phyloP scores from a whole-genome alignment of 2,888 invertebrate species.

The Eumerus sabulonum region DNA sequence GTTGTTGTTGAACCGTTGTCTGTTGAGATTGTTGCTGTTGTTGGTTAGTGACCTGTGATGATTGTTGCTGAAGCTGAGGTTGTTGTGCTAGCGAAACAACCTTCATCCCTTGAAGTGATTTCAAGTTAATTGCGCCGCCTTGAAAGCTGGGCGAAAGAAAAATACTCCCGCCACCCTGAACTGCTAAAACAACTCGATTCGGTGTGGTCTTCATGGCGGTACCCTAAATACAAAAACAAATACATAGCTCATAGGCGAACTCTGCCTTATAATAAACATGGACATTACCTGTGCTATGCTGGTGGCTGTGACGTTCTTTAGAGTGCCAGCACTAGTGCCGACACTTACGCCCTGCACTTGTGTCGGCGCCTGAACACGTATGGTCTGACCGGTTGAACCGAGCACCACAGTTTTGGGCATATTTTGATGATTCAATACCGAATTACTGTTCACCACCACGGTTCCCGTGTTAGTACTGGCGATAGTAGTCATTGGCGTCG shows the following conservation, averaged over 20 bases:
- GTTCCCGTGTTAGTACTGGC: conserved; percentile 70
- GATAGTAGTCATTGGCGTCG: conserved; percentile 64
- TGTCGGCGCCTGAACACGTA: conserved; percentile 73
- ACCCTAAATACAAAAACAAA: conserved; percentile 54
- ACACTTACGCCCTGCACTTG: conserved; percentile 52
- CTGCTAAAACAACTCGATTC: conserved; percentile 80
- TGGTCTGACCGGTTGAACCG: conserved; percentile 75
- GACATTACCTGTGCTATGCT: conserved; percentile 46
- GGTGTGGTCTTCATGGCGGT: conserved; percentile 72
- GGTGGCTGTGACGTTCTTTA: conserved; percentile 49
- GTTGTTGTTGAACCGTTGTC: conserved; percentile 33
- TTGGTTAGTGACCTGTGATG: conserved; percentile 37
- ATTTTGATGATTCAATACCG: conserved; percentile 54
- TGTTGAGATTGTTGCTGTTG: conserved; percentile 43
- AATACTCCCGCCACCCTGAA: conserved; percentile 82
- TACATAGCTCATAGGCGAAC: neutral
- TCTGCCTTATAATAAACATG: neutral
- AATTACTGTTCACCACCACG: conserved; percentile 69
- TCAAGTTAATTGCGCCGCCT: conserved; percentile 82
- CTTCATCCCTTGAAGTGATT: conserved; percentile 83
- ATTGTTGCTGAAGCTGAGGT: conserved; percentile 73
- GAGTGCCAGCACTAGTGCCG: conserved; percentile 11
- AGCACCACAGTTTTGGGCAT: conserved; percentile 74
- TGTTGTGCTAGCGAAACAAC: conserved; percentile 81
- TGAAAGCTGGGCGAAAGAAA: conserved; percentile 83